Base-by-base conservation (phyloP, 2,113 vertebrate species). In the Podiceps cristatus region DNA sequence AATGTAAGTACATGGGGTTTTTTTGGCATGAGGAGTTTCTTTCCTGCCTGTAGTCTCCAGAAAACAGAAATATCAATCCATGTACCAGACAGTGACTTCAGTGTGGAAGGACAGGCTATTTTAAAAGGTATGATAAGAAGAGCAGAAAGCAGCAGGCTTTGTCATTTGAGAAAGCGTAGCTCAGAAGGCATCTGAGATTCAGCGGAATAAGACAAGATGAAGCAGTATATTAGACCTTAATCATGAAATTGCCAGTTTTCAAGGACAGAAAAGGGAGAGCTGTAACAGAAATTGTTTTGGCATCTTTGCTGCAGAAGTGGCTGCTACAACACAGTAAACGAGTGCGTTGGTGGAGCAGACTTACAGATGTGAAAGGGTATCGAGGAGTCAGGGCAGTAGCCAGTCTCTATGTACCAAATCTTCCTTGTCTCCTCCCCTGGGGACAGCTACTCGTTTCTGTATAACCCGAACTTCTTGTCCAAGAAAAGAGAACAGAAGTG, bases 241-340 rank as follows among this genome's bases (percentile, higher is more conserved):
- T 88, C 10, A 49, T 49, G 37, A 91, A 66, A 73, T n/a, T 49
- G 50, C 13, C 33, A 11, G 7, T 50, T 91, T 89, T 60, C 50
- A 27, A 56, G 28, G 25, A 31, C 2, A 56, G 45, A 73, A 89
- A 96, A 50, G 14, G 23, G 49, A 63, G 33, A 58, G 9, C 11
- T 31, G 22, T n/a, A 59, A 29, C 45, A 64, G 11, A 77, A 84
- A 69, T 60, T 60, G 25, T 68, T 90, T 80, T 84, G 37, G 5
- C 5, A 2, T 20, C 33, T 84, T 77, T 77, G 18, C 13, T 56
- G 24, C 50, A 89, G 29, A 72, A 73, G 20, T 49, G 62, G 68
- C 17, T 0, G 0, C 15, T 44, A 8, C 27, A 68, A 33, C 29
- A 69, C 25, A 58, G 56, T 29, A 37, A 9, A 1, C 22, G 24